Conservation (phyloP, 2,797 vertebrate species). For the Eospalax fontanierii region DNA sequence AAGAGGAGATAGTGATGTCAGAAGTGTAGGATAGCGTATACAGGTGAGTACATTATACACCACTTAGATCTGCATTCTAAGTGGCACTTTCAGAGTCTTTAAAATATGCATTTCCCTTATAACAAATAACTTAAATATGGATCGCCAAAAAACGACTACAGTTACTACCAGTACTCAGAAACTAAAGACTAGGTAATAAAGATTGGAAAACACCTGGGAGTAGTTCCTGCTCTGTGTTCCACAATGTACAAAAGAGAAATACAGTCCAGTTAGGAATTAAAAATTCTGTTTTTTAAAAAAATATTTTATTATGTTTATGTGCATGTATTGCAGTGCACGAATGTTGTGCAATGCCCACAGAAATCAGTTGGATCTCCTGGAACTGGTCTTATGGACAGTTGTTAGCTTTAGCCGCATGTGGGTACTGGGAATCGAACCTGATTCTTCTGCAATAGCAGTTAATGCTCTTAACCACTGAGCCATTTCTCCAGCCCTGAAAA, state of each 20-base stretch:
- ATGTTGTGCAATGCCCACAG: no score
- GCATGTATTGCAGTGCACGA: no score
- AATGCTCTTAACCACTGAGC: no score
- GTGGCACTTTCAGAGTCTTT: slow-evolving; percentile 9
- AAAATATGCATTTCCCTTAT: slow-evolving; percentile 44
- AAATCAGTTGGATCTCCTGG: no score
- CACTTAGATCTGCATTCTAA: slow-evolving; percentile 32
- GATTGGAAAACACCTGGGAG: slow-evolving; percentile 50
- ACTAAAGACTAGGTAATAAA: slow-evolving; percentile 51
- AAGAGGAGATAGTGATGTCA: not conserved
- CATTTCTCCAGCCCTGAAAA: no score
- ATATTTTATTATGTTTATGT: no score
- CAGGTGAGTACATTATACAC: not conserved
- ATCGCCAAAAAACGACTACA: slow-evolving; percentile 44
- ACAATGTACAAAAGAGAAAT: slow-evolving; percentile 14
- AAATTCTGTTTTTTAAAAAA: not conserved
- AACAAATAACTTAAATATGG: slow-evolving; percentile 42
- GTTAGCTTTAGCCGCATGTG: no score
- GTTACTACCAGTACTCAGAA: slow-evolving; percentile 2
- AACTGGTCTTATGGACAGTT: no score
- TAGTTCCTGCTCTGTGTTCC: slow-evolving; percentile 47
- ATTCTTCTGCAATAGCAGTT: no score
- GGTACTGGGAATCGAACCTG: not conserved
- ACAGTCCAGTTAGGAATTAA: slow-evolving; percentile 66
- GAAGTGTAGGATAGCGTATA: not conserved